Base-by-base conservation (phyloP, 2,888 invertebrate species). In the Exocentrus adspersus region DNA sequence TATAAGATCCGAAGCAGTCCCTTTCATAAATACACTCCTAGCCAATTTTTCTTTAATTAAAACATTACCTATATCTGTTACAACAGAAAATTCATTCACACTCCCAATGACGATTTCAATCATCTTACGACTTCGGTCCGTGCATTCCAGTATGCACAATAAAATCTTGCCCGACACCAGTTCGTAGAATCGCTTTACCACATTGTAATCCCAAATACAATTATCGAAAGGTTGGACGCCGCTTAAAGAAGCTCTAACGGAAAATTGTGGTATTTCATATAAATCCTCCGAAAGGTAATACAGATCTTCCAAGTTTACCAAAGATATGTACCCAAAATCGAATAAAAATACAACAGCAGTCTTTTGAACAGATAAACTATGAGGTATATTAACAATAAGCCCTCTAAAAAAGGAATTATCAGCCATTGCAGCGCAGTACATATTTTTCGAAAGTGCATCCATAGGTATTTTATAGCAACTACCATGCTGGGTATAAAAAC, bases 341-440 rank as follows among this genome's bases (percentile, higher is more conserved):
- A 69, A 52, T 32, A 66, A 46, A 51, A 64, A 69, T 7, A 69
- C 61, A 17, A 60, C 32, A 10, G 54, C 62, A 41, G 62, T 60
- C 14, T 19, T 10, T 10, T 42, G 7, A 14, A 21, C 1, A n/a
- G 20, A 56, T 32, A 42, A 20, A 12, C 54, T 56, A n/a, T 43
- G 32, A 21, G 69, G 64, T 64, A 64, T 62, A 42, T 64, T 56
- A 16, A 62, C 66, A 51, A 69, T 64, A 6, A 69, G 3, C 7
- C 62, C 66, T 52, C 69, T 66, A n/a, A 64, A 69, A 41, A 60
- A 69, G 3, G 32, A 51, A 2, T 46, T 51, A 7, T 69, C 66
- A 20, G 52, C 28, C 21, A 32, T 62, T 9, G 41, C 66, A 37
- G 59, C 59, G 58, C 69, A 69, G 59, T 69, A 69, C 24, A 14